Percentiles rank a stretch among this genome's conserved stretches.
These are phyloP conservation scores for Ianthella basta DNA, from an alignment of 37 sponge, comb jelly and placozoan genomes.

Conservation along the genomic window DNA sequence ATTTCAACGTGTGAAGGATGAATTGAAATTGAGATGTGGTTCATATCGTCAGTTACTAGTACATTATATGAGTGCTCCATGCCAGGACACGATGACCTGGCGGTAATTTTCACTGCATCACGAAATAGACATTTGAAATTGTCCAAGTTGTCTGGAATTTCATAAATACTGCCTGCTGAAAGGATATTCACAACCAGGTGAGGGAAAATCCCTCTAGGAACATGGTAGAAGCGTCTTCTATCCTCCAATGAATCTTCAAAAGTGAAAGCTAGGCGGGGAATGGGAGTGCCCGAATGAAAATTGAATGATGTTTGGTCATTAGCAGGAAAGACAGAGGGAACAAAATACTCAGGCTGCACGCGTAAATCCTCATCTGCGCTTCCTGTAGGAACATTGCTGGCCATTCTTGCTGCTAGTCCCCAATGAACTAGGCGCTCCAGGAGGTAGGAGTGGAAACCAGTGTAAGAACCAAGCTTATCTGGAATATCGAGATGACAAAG, in stretches of 20 bases:
- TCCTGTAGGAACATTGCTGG: neutral
- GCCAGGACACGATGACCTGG: too few species aligned
- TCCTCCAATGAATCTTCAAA: too few species aligned
- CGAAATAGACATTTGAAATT: neutral
- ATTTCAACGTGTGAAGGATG: neutral
- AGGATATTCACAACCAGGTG: neutral
- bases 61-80: neutral
- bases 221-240: neutral
- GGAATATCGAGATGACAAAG: neutral
- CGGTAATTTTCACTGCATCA: neutral
- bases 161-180: neutral
- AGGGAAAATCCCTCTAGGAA: neutral
- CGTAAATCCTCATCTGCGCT: neutral
- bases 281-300: neutral
- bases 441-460: neutral
- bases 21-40: neutral
- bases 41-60: neutral
- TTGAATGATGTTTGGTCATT: neutral
- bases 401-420: conserved; percentile 4
- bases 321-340: neutral
- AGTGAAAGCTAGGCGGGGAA: neutral
- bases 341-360: neutral
- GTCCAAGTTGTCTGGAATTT: neutral
- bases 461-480: conserved; percentile 12
- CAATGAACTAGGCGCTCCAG: neutral